Conservation (phyloP, 2,797 vertebrate genomes). For the Pachyuromys duprasi region DNA sequence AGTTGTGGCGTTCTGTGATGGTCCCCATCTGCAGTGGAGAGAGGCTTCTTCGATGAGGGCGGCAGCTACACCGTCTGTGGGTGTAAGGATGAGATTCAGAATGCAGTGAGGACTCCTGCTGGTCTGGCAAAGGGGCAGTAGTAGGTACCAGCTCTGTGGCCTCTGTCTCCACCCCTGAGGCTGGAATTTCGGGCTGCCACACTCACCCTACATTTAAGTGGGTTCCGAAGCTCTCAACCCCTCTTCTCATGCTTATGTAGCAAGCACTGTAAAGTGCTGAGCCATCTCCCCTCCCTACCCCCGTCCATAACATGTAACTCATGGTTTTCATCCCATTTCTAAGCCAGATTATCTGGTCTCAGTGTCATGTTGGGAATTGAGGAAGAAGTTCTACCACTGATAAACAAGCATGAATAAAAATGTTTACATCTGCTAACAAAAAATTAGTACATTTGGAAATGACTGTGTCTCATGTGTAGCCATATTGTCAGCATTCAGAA, state of each 20-base stretch:
- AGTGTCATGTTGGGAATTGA: not conserved
- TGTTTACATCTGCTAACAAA: not conserved
- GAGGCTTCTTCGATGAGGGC: not conserved
- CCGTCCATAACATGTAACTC: not conserved
- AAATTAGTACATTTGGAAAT: not conserved
- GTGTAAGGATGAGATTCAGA: not conserved
- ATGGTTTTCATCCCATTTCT: not conserved
- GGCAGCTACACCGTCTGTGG: too few species aligned
- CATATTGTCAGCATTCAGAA: not conserved
- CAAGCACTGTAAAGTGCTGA: not conserved
- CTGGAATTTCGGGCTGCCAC: not conserved
- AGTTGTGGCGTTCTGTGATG: not conserved
- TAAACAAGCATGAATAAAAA: not conserved
- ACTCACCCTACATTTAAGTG: not conserved
- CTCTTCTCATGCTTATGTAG: fast-evolving
- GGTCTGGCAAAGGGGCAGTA: not conserved
- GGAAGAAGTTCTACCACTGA: not conserved
- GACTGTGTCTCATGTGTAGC: not conserved
- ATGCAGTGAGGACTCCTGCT: too few species aligned
- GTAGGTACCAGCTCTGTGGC: too few species aligned
- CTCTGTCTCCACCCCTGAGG: not conserved
- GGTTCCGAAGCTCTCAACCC: not conserved
- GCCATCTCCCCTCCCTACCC: not conserved
- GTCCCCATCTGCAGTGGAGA: not conserved
- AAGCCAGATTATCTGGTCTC: not conserved